A percentile compares a stretch with the other conserved stretches of the same genome.
Evolutionary conservation across 2,888 invertebrate genomes (phyloP).

Genomic region (Cephus sareptanus): DNA sequence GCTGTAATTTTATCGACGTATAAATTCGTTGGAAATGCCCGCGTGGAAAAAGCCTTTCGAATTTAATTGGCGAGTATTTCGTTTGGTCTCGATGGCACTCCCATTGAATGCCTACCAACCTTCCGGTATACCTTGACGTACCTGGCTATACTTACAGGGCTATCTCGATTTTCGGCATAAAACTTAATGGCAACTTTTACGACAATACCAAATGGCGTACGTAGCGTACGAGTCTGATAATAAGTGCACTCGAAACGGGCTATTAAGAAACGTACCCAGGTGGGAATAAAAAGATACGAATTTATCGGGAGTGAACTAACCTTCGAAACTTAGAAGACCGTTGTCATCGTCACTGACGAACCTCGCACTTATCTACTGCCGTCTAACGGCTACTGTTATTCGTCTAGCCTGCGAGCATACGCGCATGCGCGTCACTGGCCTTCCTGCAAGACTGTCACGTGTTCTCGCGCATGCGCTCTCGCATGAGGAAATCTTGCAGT

Average conservation of each 20-base stretch:
- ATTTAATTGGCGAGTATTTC: not conserved
- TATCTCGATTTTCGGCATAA: conserved; percentile 11
- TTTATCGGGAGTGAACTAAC: not conserved
- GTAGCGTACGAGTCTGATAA: not conserved
- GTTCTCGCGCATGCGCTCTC: not conserved
- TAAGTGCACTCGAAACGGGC: not conserved
- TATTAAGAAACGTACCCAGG: not conserved
- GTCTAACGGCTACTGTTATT: not conserved
- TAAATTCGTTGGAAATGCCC: not conserved
- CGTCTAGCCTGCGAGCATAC: not conserved
- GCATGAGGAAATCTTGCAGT: not conserved
- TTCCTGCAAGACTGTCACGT: not conserved
- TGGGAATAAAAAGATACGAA: not conserved
- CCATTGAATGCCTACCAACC: not conserved
- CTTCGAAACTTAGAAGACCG: not conserved
- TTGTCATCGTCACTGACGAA: not conserved
- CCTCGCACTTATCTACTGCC: not conserved
- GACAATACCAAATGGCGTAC: conserved; percentile 9
- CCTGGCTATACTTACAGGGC: not conserved
- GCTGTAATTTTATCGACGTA: not conserved
- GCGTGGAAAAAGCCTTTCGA: not conserved
- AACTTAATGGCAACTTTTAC: conserved; percentile 17
- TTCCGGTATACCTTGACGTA: not conserved
- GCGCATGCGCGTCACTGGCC: not conserved
- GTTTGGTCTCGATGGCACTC: not conserved